These are phyloP conservation scores for Nymphicus hollandicus DNA, from an alignment of 2,113 vertebrate genomes.

Conservation along the genomic window DNA sequence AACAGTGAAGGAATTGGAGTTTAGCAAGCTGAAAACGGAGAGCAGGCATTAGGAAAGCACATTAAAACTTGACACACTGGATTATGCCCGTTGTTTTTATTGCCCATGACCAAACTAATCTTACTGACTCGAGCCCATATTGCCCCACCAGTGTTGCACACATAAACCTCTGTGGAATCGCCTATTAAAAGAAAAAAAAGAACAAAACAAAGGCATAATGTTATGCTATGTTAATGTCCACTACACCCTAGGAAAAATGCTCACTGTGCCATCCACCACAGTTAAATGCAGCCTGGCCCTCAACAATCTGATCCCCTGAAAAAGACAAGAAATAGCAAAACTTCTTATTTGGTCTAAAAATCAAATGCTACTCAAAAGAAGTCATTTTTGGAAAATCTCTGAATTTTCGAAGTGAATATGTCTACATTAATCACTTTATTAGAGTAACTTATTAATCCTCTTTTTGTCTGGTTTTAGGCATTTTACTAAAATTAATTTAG, in stretches of 20 bases:
- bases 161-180: constrained; percentile 1
- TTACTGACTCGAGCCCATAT: not conserved
- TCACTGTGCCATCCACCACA: not conserved
- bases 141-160: not conserved
- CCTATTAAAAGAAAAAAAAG: not conserved
- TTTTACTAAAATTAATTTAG: constrained; percentile 41
- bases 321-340: not conserved
- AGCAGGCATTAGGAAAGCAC: constrained; percentile 29
- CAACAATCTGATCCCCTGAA: not conserved
- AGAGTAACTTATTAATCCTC: not conserved
- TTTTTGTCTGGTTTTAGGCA: constrained; percentile 11
- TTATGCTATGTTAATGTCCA: not conserved
- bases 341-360: not conserved
- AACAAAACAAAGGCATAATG: not conserved
- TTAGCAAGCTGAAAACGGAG: constrained; percentile 86
- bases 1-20: constrained; percentile 93
- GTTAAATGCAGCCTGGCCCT: not conserved
- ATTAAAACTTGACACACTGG: not conserved
- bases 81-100: not conserved
- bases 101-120: constrained; percentile 32
- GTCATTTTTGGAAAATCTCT: not conserved
- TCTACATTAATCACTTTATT: not conserved
- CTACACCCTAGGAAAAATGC: not conserved
- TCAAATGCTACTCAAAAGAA: not conserved
- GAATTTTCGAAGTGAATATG: not conserved